These are phyloP conservation scores for Graptemys geographica DNA, from an alignment of 2,797 vertebrate species.

Conservation along the genomic window DNA sequence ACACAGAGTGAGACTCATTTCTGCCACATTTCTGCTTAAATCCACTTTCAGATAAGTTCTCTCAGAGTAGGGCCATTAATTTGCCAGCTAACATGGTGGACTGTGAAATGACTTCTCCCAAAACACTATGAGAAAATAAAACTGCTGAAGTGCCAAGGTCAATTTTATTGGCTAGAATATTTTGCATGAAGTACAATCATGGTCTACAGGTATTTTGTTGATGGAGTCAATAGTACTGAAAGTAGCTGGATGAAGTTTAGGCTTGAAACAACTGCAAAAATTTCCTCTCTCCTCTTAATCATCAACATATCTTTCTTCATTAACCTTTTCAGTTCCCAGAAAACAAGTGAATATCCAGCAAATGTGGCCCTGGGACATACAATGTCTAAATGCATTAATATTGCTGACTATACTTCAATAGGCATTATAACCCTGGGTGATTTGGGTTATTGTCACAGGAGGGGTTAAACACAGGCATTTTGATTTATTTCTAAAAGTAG, in stretches of 20 bases:
- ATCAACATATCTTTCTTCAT: not conserved
- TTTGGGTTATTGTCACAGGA: conserved; percentile 31
- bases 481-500: conserved; percentile 46
- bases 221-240: not conserved
- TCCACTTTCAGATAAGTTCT: not conserved
- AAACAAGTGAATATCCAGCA: conserved; percentile 27
- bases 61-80: not conserved
- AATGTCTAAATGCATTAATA: conserved; percentile 34
- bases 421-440: conserved; percentile 13
- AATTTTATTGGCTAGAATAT: not conserved
- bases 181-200: not conserved
- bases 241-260: conserved; percentile 10
- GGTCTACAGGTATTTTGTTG: not conserved
- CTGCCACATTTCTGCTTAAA: not conserved
- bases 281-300: not conserved
- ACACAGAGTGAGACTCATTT: not conserved
- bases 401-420: conserved; percentile 21
- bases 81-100: not conserved
- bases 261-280: not conserved
- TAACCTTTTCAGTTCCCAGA: conserved; percentile 44
- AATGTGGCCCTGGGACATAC: conserved; percentile 36
- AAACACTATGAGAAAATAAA: not conserved
- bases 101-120: not conserved
- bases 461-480: not conserved
- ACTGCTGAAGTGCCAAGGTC: not conserved